Percentiles rank a stretch among this genome's conserved stretches.
phyloP scores from a whole-genome alignment of 2,888 invertebrate genomes.

The Patella caerulea region DNA sequence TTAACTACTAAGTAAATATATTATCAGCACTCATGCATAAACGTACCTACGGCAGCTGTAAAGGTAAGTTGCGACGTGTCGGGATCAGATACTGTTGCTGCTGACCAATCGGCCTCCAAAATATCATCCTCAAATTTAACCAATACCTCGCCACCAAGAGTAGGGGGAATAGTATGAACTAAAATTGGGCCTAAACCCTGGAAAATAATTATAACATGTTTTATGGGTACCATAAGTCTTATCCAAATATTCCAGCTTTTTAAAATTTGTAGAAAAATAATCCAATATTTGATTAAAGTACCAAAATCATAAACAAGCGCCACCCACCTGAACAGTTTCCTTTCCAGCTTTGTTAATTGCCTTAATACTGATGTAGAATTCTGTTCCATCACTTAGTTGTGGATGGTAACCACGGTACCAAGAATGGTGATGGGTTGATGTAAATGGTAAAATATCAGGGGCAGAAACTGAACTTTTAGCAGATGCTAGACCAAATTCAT shows the following conservation, averaged over 20 bases:
- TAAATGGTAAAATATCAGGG: slow-evolving; percentile 40
- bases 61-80: slow-evolving; percentile 35
- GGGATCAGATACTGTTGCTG: slow-evolving; percentile 38
- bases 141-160: slow-evolving; percentile 26
- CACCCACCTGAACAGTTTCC: slow-evolving; percentile 32
- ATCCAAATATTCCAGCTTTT: not conserved
- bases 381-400: slow-evolving; percentile 43
- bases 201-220: not conserved
- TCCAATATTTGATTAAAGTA: not conserved
- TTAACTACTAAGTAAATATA: too few relatives aligned
- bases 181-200: slow-evolving; percentile 40
- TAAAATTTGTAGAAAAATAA: not conserved
- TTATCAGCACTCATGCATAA: too few relatives aligned
- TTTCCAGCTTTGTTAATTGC: slow-evolving; percentile 46
- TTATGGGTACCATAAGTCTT: too few relatives aligned
- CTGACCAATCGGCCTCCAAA: slow-evolving; percentile 40
- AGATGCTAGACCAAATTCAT: slow-evolving; percentile 44
- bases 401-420: slow-evolving; percentile 40
- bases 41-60: slow-evolving; percentile 42
- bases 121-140: slow-evolving; percentile 22
- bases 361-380: slow-evolving; percentile 49
- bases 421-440: slow-evolving; percentile 44
- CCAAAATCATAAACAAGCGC: not conserved
- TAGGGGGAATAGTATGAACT: slow-evolving; percentile 33
- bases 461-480: slow-evolving; percentile 25